Evolutionary conservation across 2,797 vertebrate genomes (phyloP), one percentile per base, ranked within the genome.

Genomic region (Luscinia luscinia): DNA sequence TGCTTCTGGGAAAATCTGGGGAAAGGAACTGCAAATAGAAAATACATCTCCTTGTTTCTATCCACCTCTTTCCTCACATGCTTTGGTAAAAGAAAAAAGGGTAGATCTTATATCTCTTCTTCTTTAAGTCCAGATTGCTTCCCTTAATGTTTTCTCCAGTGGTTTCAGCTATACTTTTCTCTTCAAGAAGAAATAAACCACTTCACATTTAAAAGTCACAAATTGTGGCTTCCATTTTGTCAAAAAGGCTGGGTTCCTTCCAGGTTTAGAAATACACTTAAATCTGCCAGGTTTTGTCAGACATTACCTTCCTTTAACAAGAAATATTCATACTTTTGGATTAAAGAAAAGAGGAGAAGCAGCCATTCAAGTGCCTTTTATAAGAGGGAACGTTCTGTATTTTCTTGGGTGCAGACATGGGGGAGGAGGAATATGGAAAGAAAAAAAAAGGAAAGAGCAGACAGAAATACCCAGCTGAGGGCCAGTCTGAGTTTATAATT

Each of bases 221-320:
- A 95, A 96, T 92, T 96, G 87, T 97, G 95, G 85, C 84, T 97
- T 92, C 95, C 91, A 87, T 95, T 97, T 97, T 95, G 77, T 97
- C 80, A 95, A 69, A 94, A 89, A 93, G 96, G 58, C 94, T 96
- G 92, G 84, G 67, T 43, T 96, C 28, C 70, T 96, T 97, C 96
- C 95, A 93, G 81, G 84, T 95, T 96, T 97, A 97, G 96, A 97
- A 96, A 96, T 92, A 90, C 46, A 83, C 76, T 96, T 72, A 64
- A 79, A 95, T 92, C 88, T 96, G 96, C 96, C 96, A 97, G 95
- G 84, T 96, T 97, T 96, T 96, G 90, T 96, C 96, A 97, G 96
- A 93, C 58, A 66, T 89, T 95, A 95, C 93, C 91, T 97, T 95
- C 75, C 81, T 91, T 92, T 94, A 92, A 92, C 18, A 40, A 96